phyloP scores from a whole-genome alignment of 2,113 vertebrate genomes.

The Chaetops frenatus region DNA sequence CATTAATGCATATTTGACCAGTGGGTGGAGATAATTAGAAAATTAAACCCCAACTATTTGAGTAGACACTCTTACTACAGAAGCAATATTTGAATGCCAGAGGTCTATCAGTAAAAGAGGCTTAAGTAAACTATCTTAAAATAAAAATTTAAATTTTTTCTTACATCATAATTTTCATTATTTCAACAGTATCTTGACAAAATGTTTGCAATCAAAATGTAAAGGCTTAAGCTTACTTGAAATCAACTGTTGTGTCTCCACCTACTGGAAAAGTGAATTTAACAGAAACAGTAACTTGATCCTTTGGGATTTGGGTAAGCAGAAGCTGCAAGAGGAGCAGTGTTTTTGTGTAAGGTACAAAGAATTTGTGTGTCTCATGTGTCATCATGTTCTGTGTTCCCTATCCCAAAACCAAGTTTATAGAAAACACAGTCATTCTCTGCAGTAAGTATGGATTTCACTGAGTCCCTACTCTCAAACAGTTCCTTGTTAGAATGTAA shows the following conservation, averaged over 20 bases:
- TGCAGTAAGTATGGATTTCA: not conserved
- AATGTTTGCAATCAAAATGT: not conserved
- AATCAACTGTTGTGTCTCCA: slow-evolving; percentile 12
- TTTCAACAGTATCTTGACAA: not conserved
- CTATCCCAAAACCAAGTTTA: not conserved
- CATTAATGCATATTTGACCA: not conserved
- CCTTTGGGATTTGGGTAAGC: not conserved
- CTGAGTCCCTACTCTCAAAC: not conserved
- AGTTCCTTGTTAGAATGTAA: not conserved
- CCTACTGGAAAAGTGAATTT: not conserved
- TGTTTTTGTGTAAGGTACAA: not conserved
- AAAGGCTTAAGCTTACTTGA: not conserved
- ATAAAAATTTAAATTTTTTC: not conserved
- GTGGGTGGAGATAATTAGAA: not conserved
- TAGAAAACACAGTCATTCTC: not conserved
- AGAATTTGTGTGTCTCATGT: not conserved
- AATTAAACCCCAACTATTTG: not conserved
- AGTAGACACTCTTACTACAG: not conserved
- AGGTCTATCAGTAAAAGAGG: not conserved
- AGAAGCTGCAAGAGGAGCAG: not conserved
- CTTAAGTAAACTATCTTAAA: not conserved
- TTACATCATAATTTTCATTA: not conserved
- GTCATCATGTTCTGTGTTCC: not conserved
- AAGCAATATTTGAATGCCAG: not conserved
- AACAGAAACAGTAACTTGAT: not conserved